Conservation (phyloP, 2,113 vertebrate species). For the Microcebus ravelobensis region DNA sequence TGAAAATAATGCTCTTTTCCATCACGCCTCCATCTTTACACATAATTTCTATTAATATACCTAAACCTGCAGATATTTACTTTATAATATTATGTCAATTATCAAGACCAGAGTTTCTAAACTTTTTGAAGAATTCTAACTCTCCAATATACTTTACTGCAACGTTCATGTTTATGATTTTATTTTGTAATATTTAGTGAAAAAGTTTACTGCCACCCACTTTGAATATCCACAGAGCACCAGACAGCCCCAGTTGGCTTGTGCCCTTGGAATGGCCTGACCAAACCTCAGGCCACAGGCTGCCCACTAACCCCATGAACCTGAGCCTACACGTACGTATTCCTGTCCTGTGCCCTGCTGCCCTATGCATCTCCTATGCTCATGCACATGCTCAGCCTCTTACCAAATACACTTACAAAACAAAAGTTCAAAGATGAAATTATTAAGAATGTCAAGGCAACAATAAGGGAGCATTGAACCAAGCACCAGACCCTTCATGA, state of each 20-base stretch:
- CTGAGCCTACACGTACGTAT: background rate
- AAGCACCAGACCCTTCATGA: background rate
- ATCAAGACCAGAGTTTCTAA: background rate
- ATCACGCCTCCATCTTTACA: background rate
- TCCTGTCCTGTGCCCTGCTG: background rate
- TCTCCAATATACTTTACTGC: background rate
- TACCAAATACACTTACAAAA: background rate
- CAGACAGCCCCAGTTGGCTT: background rate
- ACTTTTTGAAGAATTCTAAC: background rate
- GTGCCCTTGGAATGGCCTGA: background rate
- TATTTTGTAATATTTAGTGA: background rate
- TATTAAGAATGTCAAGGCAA: background rate
- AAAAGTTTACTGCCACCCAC: background rate
- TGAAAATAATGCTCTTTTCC: background rate
- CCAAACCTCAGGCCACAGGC: background rate
- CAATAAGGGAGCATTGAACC: background rate
- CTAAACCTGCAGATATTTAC: background rate
- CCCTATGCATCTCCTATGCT: background rate
- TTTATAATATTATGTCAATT: background rate
- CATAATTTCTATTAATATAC: background rate
- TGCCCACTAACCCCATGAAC: background rate
- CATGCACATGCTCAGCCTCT: background rate
- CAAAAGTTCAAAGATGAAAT: background rate
- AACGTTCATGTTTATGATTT: background rate
- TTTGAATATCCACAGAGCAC: background rate